These are phyloP conservation scores for Orientallactaga bullata DNA, from an alignment of 2,113 vertebrate genomes.

Conservation along the genomic window DNA sequence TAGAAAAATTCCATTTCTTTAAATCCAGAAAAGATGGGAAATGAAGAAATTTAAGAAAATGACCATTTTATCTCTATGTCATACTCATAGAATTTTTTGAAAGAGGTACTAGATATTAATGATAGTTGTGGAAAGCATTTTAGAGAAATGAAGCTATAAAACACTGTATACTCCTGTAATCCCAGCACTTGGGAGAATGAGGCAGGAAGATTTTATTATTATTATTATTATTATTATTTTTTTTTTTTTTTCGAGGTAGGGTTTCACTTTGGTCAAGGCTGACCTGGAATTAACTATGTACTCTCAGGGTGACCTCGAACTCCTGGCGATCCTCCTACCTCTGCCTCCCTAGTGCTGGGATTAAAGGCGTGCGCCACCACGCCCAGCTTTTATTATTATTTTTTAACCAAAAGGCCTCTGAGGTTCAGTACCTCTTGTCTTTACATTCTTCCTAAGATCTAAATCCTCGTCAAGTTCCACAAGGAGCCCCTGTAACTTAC, in stretches of 20 bases:
- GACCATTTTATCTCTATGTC: not conserved
- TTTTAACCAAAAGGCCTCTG: not conserved
- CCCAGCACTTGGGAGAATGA: not conserved
- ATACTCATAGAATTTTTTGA: not conserved
- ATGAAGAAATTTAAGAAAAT: not conserved
- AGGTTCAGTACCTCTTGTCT: not conserved
- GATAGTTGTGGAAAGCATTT: not conserved
- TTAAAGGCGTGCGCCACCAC: no score
- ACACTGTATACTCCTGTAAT: not conserved
- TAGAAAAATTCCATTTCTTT: not conserved
- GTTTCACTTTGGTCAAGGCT: no score
- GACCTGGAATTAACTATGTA: no score
- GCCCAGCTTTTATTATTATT: no score
- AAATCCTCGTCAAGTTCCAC: not conserved
- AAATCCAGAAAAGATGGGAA: not conserved
- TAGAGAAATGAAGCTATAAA: not conserved
- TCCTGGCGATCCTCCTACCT: no score
- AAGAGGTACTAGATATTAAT: not conserved
- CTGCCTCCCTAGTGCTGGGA: no score
- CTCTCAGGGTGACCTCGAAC: no score
- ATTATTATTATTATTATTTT: no score
- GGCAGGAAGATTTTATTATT: not conserved
- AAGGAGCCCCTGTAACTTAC: constrained; percentile 81
- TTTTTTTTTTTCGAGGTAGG: no score
- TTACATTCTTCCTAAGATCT: not conserved